phyloP scores from a whole-genome alignment of 2,113 vertebrate species.

The Pristiophorus japonicus region DNA sequence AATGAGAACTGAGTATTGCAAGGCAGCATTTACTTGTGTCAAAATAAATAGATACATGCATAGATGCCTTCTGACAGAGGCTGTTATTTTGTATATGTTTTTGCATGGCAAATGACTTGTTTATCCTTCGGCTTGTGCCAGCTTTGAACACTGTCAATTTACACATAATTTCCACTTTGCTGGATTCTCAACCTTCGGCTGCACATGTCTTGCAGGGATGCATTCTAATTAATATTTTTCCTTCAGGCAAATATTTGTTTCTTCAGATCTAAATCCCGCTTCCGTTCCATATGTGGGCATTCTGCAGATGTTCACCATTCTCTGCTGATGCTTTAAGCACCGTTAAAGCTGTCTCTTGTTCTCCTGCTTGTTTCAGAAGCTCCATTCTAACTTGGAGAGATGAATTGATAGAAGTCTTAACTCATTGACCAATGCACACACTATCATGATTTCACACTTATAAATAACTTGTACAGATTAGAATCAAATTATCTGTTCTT shows the following conservation, averaged over 20 bases:
- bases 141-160: constrained; percentile 84
- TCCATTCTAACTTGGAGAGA: background rate
- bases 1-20: background rate
- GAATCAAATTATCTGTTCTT: background rate
- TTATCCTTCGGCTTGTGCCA: constrained; percentile 74
- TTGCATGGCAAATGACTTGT: constrained; percentile 72
- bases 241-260: constrained; percentile 96
- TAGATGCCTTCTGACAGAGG: constrained; percentile 78
- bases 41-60: constrained; percentile 74
- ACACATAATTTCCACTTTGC: constrained; percentile 89
- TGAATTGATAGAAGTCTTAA: background rate
- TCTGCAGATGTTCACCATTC: constrained; percentile 33
- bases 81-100: constrained; percentile 66
- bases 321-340: background rate
- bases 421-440: background rate
- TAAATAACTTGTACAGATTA: background rate
- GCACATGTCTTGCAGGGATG: constrained; percentile 81
- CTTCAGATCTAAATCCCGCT: constrained; percentile 87
- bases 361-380: background rate
- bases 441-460: background rate
- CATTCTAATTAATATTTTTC: constrained; percentile 96
- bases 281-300: constrained; percentile 68
- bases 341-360: constrained; percentile 13
- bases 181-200: constrained; percentile 84
- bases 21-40: constrained; percentile 70